These are phyloP conservation scores for Apis cerana DNA, from an alignment of 1,140 invertebrate species.

Conservation along the genomic window DNA sequence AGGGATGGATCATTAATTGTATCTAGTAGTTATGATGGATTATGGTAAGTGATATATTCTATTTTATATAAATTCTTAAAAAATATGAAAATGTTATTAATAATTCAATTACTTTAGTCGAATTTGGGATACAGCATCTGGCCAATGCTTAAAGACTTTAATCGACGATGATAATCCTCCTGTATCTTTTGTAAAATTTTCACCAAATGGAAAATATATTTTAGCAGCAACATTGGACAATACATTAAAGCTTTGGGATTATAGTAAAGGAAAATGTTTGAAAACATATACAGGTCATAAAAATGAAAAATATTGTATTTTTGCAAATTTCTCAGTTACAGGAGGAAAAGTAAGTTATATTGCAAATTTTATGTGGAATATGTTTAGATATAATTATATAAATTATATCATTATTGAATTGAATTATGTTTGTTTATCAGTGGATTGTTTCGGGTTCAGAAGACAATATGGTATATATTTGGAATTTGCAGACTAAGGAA, in stretches of 20 bases:
- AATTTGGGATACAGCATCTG: slow-evolving; percentile 99
- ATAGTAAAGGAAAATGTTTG: slow-evolving; percentile 97
- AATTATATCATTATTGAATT: slow-evolving; percentile 26
- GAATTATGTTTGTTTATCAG: slow-evolving; percentile 82
- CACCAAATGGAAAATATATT: slow-evolving; percentile 99
- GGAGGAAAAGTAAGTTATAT: slow-evolving; percentile 93
- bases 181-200: slow-evolving; percentile 99
- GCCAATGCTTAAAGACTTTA: slow-evolving; percentile 99
- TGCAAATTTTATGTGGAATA: neutral
- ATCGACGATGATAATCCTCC: slow-evolving; percentile 99
- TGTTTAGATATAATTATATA: neutral
- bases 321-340: slow-evolving; percentile 99
- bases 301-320: slow-evolving; percentile 99
- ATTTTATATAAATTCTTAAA: neutral
- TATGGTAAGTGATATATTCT: slow-evolving; percentile 88
- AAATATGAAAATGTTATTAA: slow-evolving; percentile 21
- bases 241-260: slow-evolving; percentile 99
- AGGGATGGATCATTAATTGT: slow-evolving; percentile 99
- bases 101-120: slow-evolving; percentile 84
- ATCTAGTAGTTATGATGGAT: slow-evolving; percentile 99
- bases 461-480: slow-evolving; percentile 99
- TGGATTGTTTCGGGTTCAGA: slow-evolving; percentile 99
- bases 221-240: slow-evolving; percentile 99
- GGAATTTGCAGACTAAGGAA: slow-evolving; percentile 99
- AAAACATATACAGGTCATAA: slow-evolving; percentile 99